Percentiles rank a stretch among this genome's conserved stretches.
These are phyloP conservation scores for Lissonota sp. DNA, from an alignment of 2,888 invertebrate species.

Conservation along the genomic window DNA sequence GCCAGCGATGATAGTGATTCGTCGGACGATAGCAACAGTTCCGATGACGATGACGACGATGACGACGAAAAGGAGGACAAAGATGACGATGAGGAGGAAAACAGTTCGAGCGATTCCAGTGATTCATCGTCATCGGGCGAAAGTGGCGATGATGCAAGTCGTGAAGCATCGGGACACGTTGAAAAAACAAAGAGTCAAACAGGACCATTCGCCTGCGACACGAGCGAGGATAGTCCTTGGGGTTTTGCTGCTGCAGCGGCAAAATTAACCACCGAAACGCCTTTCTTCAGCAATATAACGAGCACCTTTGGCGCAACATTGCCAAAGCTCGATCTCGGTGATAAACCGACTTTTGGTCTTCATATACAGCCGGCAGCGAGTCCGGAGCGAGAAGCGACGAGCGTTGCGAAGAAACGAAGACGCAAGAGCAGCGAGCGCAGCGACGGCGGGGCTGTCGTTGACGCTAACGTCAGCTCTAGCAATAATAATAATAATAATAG, in stretches of 20 bases:
- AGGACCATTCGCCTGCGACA: conserved; percentile 79
- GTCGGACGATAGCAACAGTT: conserved; percentile 71
- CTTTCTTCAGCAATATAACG: conserved; percentile 80
- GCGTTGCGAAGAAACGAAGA: conserved; percentile 69
- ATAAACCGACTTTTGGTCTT: conserved; percentile 78
- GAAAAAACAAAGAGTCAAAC: conserved; percentile 75
- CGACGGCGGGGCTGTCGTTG: conserved; percentile 38
- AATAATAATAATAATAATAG: conserved; percentile 40
- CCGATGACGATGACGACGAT: conserved; percentile 77
- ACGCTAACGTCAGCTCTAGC: conserved; percentile 36
- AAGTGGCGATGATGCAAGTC: conserved; percentile 75
- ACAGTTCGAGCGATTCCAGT: conserved; percentile 71
- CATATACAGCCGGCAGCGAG: conserved; percentile 76
- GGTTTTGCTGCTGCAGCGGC: conserved; percentile 87
- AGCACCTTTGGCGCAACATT: conserved; percentile 79
- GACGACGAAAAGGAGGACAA: conserved; percentile 64
- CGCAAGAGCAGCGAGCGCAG: conserved; percentile 54
- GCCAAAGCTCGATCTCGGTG: conserved; percentile 78
- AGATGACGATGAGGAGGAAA: conserved; percentile 61
- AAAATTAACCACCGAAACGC: conserved; percentile 78
- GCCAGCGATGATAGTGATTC: conserved; percentile 73
- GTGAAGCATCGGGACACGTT: not conserved
- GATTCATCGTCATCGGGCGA: conserved; percentile 73
- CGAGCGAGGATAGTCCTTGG: conserved; percentile 85
- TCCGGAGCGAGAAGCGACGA: conserved; percentile 45